Evolutionary conservation across 2,113 vertebrate genomes (phyloP).

Genomic region (Anguilla japonica): DNA sequence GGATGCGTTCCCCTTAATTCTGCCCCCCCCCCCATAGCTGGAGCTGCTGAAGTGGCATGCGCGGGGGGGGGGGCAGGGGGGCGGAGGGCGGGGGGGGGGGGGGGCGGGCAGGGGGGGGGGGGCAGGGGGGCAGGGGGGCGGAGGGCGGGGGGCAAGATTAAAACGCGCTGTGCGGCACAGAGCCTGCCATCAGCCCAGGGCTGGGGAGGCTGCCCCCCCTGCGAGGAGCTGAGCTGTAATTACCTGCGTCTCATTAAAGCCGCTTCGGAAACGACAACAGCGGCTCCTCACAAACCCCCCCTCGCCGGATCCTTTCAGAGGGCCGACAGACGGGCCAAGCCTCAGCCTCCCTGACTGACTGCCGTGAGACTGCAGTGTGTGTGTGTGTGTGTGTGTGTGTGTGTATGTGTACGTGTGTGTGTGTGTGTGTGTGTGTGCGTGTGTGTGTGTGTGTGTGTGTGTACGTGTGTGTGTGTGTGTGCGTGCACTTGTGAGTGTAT

Average conservation of each 20-base stretch:
- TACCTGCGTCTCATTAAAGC: neutral
- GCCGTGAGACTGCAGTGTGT: too few species aligned
- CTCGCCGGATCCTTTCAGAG: neutral
- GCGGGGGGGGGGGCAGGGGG: constrained; percentile 37
- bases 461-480: neutral
- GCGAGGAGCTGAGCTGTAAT: neutral
- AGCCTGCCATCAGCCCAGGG: neutral
- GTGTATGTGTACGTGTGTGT: neutral
- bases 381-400: neutral
- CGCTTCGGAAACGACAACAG: neutral
- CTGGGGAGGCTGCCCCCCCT: neutral
- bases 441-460: neutral
- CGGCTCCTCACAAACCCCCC: neutral
- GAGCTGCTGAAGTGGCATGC: constrained; percentile 67
- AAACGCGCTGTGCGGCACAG: too few species aligned
- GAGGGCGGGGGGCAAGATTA: constrained; percentile 28
- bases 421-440: too few species aligned
- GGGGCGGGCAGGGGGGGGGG: constrained; percentile 34
- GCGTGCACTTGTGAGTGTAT: neutral
- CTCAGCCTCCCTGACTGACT: neutral
- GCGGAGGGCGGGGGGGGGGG: constrained; percentile 38
- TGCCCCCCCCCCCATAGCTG: constrained; percentile 59
- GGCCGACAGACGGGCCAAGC: neutral
- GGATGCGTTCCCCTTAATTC: constrained; percentile 69
- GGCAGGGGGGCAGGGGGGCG: constrained; percentile 30